phyloP scores from a whole-genome alignment of 2,888 invertebrate genomes.

The Drosophila mimica region DNA sequence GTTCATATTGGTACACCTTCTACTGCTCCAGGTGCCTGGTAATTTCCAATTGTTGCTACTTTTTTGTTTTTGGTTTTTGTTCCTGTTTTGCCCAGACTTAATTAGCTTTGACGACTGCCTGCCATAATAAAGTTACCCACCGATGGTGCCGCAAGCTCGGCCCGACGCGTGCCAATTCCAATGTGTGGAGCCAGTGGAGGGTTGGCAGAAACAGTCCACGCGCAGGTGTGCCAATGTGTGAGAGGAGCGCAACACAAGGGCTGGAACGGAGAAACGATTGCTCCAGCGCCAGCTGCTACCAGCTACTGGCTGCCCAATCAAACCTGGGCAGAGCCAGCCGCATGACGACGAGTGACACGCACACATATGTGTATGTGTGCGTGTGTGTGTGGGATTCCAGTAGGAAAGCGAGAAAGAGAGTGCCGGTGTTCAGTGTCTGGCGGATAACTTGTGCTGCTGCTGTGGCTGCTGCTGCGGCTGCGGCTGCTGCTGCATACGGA shows the following conservation, averaged over 20 bases:
- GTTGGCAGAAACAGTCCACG: neutral
- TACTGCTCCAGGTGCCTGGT: conserved; percentile 44
- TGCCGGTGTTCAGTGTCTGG: conserved; percentile 4
- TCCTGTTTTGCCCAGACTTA: conserved; percentile 60
- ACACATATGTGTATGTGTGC: conserved; percentile 8
- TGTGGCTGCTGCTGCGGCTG: conserved; percentile 2
- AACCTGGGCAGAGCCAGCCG: conserved; percentile 40
- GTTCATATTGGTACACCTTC: conserved; percentile 8
- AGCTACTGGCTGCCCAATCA: conserved; percentile 51
- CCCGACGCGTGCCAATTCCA: conserved; percentile 50
- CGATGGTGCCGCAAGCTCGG: conserved; percentile 10
- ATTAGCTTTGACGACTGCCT: conserved; percentile 70
- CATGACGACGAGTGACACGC: conserved; percentile 18
- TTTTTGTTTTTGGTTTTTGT: conserved; percentile 29
- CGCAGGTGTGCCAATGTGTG: conserved; percentile 69
- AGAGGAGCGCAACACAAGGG: conserved; percentile 50
- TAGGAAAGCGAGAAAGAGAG: conserved; percentile 38
- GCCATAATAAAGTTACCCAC: conserved; percentile 54
- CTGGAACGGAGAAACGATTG: conserved; percentile 8
- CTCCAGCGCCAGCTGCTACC: conserved; percentile 40
- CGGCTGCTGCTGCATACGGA: conserved; percentile 20
- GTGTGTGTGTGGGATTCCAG: conserved; percentile 26
- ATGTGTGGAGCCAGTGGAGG: neutral
- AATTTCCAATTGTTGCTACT: conserved; percentile 50
- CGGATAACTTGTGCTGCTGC: conserved; percentile 1